Evolutionary conservation across 2,113 vertebrate species (phyloP), one percentile per base, ranked within the genome.

Genomic region (Nycticorax nycticorax): DNA sequence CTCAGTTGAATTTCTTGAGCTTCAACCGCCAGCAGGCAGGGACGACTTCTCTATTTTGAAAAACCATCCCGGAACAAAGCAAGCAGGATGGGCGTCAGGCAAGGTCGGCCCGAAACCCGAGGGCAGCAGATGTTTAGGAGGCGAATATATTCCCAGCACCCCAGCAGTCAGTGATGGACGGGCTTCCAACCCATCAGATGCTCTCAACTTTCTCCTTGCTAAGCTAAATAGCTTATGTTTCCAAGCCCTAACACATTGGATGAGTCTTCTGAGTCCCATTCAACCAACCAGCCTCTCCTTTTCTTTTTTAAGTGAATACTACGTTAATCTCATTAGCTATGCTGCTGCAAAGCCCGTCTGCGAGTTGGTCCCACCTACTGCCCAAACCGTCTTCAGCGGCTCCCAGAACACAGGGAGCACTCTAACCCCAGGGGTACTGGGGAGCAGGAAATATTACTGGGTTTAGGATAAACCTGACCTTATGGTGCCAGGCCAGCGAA

Each of bases 311-410:
- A 86, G 83, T 73, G 89, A 94, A 92, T 79, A 26, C 89, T 52
- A 13, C 1, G 88, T 53, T 97, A 96, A 96, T 92, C 92, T 84
- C 89, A 69, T 96, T 91, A 96, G 89, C 79, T 32, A 30, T 71
- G 82, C 4, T 2, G 33, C 3, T 3, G 18, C 93, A 53, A 64
- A 79, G 91, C 79, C 89, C 71, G 60, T 0, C 30, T 11, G 78
- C 3, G 41, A 82, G 56, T 14, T 41, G 20, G 3, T 83, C 72
- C 57, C 78, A 92, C 75, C 67, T 80, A 19, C 83, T 33, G 10
- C 67, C 86, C 92, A 82, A 26, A 60, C 12, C 16, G 52, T 8
- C 28, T 19, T 12, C 72, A 30, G 48, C 1, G 0, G 33, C 41
- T 68, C 60, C 80, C 5, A 0, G 17, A 26, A 28, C 45, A 5